Base-by-base conservation (phyloP, 2,797 vertebrate genomes). In the Sciaenops ocellatus region DNA sequence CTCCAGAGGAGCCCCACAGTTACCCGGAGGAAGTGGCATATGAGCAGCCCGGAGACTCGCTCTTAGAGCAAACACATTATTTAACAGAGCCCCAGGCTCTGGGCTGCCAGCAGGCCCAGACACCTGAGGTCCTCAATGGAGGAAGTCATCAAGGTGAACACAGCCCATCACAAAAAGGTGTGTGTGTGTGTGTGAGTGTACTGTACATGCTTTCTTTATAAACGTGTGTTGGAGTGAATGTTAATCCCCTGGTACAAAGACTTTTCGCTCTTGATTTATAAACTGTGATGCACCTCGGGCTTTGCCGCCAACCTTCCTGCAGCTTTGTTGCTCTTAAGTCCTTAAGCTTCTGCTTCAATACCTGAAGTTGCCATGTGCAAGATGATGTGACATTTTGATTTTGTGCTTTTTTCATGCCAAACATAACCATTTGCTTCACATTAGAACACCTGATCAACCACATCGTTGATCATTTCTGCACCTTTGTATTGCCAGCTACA, bases 401-500 rank as follows among this genome's bases (percentile, higher is more conserved):
- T 79, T 85, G 64, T 85, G 90, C 87, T 90, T 85, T 80, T 9
- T 80, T 69, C 90, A 90, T 85, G 74, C 78, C 60, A 79, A 85
- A 87, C 87, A 90, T 86, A 63, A 76, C 75, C 91, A 94, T 93
- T 86, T 70, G 91, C 90, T 92, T 93, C 69, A 69, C 91, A 73
- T 92, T 24, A 46, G 46, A 86, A 90, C 87, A 52, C 50, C 66
- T 34, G 88, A 92, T 92, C 93, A 92, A 92, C 92, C 80, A 59
- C 28, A 16, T 55, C 41, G 50, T 94, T 92, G 91, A 90, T 88
- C 87, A 85, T 76, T 70, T 80, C 47, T 90, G 85, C 89, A 79
- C 84, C 67, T 75, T 55, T 89, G 87, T 97, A 96, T 97, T 97
- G 97, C 97, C 97, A 97, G 97, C 97, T 97, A 97, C 97, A 97